phyloP scores from a whole-genome alignment of 1,140 invertebrate species.

The Megalonaias nervosa region DNA sequence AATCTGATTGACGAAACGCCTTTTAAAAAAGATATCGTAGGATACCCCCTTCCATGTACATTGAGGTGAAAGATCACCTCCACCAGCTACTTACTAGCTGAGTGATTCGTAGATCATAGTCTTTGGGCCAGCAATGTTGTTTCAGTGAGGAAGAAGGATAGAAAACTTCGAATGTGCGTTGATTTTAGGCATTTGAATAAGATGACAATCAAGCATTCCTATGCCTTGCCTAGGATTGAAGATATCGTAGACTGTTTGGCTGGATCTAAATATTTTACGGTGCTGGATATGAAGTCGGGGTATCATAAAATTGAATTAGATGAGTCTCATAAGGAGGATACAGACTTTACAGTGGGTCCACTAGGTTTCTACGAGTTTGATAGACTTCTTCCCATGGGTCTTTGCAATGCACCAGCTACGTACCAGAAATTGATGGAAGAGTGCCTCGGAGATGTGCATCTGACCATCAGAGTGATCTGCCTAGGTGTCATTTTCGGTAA shows the following conservation, averaged over 20 bases:
- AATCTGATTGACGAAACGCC: not conserved
- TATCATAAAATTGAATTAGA: slow-evolving; percentile 6
- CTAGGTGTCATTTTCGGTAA: not conserved
- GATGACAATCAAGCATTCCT: slow-evolving; percentile 5
- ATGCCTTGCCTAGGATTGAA: slow-evolving; percentile 5
- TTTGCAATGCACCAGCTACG: slow-evolving; percentile 27
- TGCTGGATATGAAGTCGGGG: not conserved
- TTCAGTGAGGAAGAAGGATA: not conserved
- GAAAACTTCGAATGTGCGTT: slow-evolving; percentile 2
- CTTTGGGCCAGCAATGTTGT: slow-evolving; percentile 1
- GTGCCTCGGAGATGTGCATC: slow-evolving; percentile 12
- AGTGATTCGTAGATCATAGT: not conserved
- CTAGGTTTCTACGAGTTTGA: slow-evolving; percentile 17
- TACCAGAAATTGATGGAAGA: slow-evolving; percentile 35
- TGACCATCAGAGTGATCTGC: slow-evolving; percentile 12
- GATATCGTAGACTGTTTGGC: slow-evolving; percentile 4
- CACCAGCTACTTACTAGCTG: not conserved
- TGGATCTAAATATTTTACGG: slow-evolving; percentile 1
- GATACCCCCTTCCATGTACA: not conserved
- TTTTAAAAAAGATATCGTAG: not conserved
- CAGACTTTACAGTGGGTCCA: slow-evolving; percentile 11
- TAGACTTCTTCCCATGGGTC: slow-evolving; percentile 2
- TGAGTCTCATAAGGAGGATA: not conserved
- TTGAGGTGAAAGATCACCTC: not conserved
- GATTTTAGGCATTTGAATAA: not conserved